Evolutionary conservation across 1,140 invertebrate species (phyloP).

Genomic region (Cryptotermes secundus): DNA sequence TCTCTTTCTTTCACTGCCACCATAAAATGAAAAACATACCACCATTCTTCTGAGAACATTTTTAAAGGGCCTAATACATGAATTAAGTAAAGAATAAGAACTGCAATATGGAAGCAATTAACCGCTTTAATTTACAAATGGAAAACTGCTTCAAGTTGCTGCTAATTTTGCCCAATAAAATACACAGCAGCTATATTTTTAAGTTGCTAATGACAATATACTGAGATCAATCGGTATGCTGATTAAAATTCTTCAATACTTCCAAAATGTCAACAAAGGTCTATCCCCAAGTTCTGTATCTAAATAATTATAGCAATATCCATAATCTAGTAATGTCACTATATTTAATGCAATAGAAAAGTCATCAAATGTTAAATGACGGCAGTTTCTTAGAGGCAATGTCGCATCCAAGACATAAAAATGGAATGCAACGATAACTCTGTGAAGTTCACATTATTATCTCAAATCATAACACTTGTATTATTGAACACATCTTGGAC

Average conservation of each 20-base stretch:
- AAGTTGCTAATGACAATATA: not conserved
- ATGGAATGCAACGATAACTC: not conserved
- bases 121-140: not conserved
- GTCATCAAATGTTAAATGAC: not conserved
- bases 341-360: too few species aligned
- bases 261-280: not conserved
- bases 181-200: not conserved
- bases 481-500: not conserved
- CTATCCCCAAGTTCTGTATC: not conserved
- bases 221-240: not conserved
- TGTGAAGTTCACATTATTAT: not conserved
- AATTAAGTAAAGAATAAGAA: not conserved
- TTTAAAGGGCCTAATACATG: not conserved
- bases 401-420: not conserved
- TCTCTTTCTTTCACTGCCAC: too few species aligned
- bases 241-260: not conserved
- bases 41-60: too few species aligned
- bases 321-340: too few species aligned
- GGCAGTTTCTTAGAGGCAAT: not conserved
- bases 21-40: too few species aligned
- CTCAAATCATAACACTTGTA: not conserved
- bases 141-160: not conserved
- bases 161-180: not conserved
- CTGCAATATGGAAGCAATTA: not conserved
- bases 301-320: not conserved